phyloP scores from a whole-genome alignment of 2,797 vertebrate genomes.

The Pangasius djambal region DNA sequence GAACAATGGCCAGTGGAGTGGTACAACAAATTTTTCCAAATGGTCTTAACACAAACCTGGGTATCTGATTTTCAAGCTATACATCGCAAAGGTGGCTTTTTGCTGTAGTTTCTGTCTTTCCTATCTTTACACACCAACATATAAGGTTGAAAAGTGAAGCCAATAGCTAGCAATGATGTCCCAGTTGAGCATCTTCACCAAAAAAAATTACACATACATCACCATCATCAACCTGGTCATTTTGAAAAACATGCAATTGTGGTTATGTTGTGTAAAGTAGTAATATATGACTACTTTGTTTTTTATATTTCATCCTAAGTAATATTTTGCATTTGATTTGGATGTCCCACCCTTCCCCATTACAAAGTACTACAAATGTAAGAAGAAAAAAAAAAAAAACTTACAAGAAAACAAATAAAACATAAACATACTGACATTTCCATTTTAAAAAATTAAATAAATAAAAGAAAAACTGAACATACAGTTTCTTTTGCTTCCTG shows the following conservation, averaged over 20 bases:
- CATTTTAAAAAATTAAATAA: conserved; percentile 46
- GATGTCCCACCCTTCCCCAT: conserved; percentile 44
- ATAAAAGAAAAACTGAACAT: conserved; percentile 44
- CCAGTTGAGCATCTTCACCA: conserved; percentile 55
- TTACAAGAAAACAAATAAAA: conserved; percentile 46
- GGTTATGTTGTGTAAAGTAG: conserved; percentile 47
- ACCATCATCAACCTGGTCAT: conserved; percentile 46
- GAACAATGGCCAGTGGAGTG: neutral
- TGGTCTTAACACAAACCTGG: neutral
- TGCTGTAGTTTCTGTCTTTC: conserved; percentile 8
- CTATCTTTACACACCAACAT: conserved; percentile 37
- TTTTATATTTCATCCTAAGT: conserved; percentile 62
- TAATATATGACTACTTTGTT: conserved; percentile 61
- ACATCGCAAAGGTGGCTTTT: conserved; percentile 5
- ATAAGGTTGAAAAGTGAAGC: conserved; percentile 59
- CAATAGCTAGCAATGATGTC: conserved; percentile 60
- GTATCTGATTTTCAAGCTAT: neutral
- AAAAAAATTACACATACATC: neutral
- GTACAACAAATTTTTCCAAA: neutral
- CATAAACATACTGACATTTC: conserved; percentile 55
- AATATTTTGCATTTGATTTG: conserved; percentile 47
- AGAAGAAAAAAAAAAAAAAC: conserved; percentile 11
- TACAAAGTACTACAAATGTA: conserved; percentile 58
- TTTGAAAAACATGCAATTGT: conserved; percentile 66
- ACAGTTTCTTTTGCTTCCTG: conserved; percentile 62